A percentile compares a stretch with the other conserved stretches of the same genome.
Conservation (phyloP, 2,797 vertebrate genomes). For the Anguilla marmorata region DNA sequence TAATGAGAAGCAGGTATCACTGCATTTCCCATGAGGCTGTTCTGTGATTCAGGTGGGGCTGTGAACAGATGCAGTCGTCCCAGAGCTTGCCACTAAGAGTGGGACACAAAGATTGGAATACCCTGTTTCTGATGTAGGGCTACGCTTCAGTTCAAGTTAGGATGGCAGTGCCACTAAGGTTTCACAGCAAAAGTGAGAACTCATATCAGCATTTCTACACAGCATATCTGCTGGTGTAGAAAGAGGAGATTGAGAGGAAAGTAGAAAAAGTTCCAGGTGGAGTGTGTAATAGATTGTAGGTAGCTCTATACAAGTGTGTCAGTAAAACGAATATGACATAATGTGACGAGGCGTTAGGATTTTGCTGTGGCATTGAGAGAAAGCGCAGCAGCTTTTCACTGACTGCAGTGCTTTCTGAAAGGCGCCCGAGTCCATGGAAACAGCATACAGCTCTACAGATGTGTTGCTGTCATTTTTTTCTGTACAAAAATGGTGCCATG, state of each 20-base stretch:
- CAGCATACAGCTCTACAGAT: too few species aligned
- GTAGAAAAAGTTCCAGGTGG: too few species aligned
- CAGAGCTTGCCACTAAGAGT: not conserved
- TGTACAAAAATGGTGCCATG: not conserved
- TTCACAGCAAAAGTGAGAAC: too few species aligned
- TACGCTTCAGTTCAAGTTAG: too few species aligned
- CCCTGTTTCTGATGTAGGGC: not conserved
- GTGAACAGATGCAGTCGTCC: not conserved
- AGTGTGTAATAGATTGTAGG: too few species aligned
- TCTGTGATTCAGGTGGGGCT: not conserved
- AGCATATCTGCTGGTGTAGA: too few species aligned
- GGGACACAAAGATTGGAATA: not conserved
- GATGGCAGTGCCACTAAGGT: too few species aligned
- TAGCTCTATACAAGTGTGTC: too few species aligned
- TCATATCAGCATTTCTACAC: too few species aligned
- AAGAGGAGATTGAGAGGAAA: too few species aligned
- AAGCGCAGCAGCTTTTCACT: not conserved
- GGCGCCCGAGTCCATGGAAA: not conserved
- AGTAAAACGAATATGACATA: too few species aligned
- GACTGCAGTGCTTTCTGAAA: not conserved
- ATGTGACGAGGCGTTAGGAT: not conserved
- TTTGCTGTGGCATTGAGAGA: not conserved
- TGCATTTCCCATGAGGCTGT: not conserved
- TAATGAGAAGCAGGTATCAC: slow-evolving; percentile 38
- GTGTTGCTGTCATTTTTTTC: too few species aligned